phyloP scores from a whole-genome alignment of 2,888 invertebrate species.

The Mesorhabditis belari region DNA sequence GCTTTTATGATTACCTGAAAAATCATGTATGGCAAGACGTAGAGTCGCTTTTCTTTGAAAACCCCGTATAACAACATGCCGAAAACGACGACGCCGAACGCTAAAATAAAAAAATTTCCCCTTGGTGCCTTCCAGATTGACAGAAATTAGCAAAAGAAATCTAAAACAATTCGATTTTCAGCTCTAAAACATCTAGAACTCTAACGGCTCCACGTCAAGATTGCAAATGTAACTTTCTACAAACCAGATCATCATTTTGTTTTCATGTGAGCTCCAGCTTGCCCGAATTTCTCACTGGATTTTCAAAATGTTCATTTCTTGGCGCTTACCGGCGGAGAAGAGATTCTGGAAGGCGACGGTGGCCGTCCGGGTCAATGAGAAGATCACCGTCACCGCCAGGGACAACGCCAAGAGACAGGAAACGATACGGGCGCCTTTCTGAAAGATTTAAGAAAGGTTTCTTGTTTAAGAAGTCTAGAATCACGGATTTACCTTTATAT shows the following conservation, averaged over 20 bases:
- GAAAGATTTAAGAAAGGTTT: conserved; percentile 4
- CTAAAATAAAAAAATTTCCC: conserved; percentile 14
- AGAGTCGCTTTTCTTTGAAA: conserved; percentile 47
- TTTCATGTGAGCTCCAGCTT: too few relatives aligned
- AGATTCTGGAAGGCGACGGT: conserved; percentile 19
- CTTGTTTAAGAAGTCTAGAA: neutral
- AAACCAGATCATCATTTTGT: too few relatives aligned
- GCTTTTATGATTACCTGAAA: conserved; percentile 36
- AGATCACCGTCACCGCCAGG: conserved; percentile 30
- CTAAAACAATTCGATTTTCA: too few relatives aligned
- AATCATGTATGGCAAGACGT: conserved; percentile 45
- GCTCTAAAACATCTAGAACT: too few relatives aligned
- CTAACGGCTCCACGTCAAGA: neutral
- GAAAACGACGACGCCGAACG: conserved; percentile 47
- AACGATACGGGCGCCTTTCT: conserved; percentile 34
- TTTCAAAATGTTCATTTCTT: neutral
- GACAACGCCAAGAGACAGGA: conserved; percentile 25
- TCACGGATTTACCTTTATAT: conserved; percentile 21
- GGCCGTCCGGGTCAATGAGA: conserved; percentile 32
- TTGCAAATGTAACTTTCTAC: neutral
- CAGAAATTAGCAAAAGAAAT: too few relatives aligned
- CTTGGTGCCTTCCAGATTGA: too few relatives aligned
- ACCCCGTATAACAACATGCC: conserved; percentile 45
- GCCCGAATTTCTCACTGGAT: too few relatives aligned
- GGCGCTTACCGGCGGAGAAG: neutral